A percentile compares a stretch with the other conserved stretches of the same genome.
Conservation (phyloP, 1,140 invertebrate genomes). For the Eueides isabella region DNA sequence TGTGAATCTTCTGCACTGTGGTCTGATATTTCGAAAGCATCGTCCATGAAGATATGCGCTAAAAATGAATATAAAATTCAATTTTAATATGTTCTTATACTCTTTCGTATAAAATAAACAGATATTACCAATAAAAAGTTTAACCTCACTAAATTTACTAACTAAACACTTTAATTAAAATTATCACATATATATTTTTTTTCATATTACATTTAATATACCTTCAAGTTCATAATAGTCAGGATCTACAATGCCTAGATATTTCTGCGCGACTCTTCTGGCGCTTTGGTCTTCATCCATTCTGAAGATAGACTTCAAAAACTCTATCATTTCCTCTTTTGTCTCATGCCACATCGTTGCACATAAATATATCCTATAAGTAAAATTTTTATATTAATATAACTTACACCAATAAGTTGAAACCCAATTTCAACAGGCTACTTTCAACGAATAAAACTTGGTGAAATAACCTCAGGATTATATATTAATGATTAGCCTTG, state of each 20-base stretch:
- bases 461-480: not conserved
- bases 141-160: too few species aligned
- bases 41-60: constrained; percentile 99
- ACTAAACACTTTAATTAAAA: too few species aligned
- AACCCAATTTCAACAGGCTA: not conserved
- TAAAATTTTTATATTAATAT: not conserved
- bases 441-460: not conserved
- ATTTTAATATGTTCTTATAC: not conserved
- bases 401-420: not conserved
- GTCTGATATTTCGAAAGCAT: constrained; percentile 97
- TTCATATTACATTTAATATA: constrained; percentile 62
- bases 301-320: constrained; percentile 93
- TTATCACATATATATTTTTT: too few species aligned
- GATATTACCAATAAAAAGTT: too few species aligned
- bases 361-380: constrained; percentile 93
- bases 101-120: too few species aligned
- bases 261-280: constrained; percentile 94
- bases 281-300: constrained; percentile 98
- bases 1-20: constrained; percentile 95
- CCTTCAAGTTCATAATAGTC: constrained; percentile 99
- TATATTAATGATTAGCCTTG: too few species aligned
- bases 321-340: constrained; percentile 96
- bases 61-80: constrained; percentile 54
- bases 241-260: constrained; percentile 94
- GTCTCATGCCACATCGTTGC: constrained; percentile 99